A percentile compares a stretch with the other conserved stretches of the same genome.
Evolutionary conservation across 2,888 invertebrate genomes (phyloP).

Genomic region (Pseudoips prasinana): DNA sequence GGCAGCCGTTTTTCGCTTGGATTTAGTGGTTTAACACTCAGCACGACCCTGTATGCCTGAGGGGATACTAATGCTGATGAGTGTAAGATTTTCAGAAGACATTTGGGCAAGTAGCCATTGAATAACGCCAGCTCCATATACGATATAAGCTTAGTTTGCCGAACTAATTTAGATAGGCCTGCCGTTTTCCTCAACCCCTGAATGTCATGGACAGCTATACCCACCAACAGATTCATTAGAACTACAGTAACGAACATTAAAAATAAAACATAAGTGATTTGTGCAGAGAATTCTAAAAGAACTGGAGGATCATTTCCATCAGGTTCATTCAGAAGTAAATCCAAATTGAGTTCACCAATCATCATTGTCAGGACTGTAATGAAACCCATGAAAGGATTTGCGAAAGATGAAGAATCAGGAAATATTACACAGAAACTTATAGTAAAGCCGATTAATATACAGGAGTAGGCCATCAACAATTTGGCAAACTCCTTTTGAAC

Average conservation of each 20-base stretch:
- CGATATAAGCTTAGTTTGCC: conserved; percentile 93
- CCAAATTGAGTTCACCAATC: conserved; percentile 92
- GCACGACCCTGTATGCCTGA: conserved; percentile 90
- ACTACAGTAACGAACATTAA: conserved; percentile 92
- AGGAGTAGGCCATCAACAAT: conserved; percentile 92
- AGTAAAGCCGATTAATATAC: conserved; percentile 92
- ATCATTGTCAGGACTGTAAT: conserved; percentile 94
- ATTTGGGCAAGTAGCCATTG: conserved; percentile 89
- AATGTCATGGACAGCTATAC: conserved; percentile 94
- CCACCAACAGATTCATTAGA: conserved; percentile 92
- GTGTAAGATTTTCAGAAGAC: conserved; percentile 87
- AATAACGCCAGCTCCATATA: conserved; percentile 92
- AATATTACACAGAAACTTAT: conserved; percentile 95
- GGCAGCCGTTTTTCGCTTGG: conserved; percentile 91
- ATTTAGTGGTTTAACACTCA: conserved; percentile 92
- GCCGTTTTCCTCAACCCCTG: conserved; percentile 93
- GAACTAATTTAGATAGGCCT: conserved; percentile 90
- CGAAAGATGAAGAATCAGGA: conserved; percentile 90
- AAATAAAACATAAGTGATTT: conserved; percentile 90
- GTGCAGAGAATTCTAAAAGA: conserved; percentile 89
- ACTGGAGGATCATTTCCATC: conserved; percentile 89
- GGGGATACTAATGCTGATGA: conserved; percentile 91
- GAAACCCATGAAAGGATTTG: conserved; percentile 92
- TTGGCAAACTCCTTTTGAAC: conserved; percentile 94
- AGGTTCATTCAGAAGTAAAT: conserved; percentile 88